A percentile compares a stretch with the other conserved stretches of the same genome.
These are phyloP conservation scores for Cantharis flavilabris DNA, from an alignment of 2,888 invertebrate genomes.

Conservation along the genomic window DNA sequence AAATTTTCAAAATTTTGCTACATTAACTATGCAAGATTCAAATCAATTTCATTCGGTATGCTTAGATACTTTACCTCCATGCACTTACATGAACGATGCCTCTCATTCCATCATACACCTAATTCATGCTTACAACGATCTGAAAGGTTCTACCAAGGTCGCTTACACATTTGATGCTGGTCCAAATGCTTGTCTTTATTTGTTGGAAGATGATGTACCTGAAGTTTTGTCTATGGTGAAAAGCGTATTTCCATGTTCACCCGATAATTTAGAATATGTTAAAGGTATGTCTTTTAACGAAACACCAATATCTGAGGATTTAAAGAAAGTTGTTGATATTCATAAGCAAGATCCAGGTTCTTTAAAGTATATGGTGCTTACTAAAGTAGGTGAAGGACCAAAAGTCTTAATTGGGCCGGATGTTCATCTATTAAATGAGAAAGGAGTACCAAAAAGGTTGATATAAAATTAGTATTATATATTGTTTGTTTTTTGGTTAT, in stretches of 20 bases:
- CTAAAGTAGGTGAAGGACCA: conserved; percentile 83
- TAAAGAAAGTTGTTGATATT: conserved; percentile 5
- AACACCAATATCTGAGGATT: conserved; percentile 10
- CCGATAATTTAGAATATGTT: conserved; percentile 58
- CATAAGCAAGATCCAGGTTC: conserved; percentile 8
- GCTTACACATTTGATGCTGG: conserved; percentile 99
- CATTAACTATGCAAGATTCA: conserved; percentile 95
- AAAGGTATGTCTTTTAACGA: conserved; percentile 60
- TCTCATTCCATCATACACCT: conserved; percentile 81
- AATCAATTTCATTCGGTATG: conserved; percentile 96
- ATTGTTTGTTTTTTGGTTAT: too few relatives aligned
- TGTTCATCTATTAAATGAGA: conserved; percentile 59
- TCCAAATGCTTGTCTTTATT: conserved; percentile 91
- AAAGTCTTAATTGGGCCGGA: conserved; percentile 55
- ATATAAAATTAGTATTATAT: background rate
- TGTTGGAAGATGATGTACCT: conserved; percentile 75
- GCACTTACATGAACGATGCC: conserved; percentile 87
- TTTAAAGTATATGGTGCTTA: conserved; percentile 75
- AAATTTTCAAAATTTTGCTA: conserved; percentile 86
- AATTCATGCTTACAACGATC: conserved; percentile 82
- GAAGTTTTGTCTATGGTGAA: conserved; percentile 70
- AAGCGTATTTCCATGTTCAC: conserved; percentile 69
- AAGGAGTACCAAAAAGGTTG: conserved; percentile 55
- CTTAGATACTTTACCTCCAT: conserved; percentile 92
- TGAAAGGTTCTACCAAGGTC: conserved; percentile 67